Conservation (phyloP, 2,113 vertebrate genomes). For the Carassius gibelio region DNA sequence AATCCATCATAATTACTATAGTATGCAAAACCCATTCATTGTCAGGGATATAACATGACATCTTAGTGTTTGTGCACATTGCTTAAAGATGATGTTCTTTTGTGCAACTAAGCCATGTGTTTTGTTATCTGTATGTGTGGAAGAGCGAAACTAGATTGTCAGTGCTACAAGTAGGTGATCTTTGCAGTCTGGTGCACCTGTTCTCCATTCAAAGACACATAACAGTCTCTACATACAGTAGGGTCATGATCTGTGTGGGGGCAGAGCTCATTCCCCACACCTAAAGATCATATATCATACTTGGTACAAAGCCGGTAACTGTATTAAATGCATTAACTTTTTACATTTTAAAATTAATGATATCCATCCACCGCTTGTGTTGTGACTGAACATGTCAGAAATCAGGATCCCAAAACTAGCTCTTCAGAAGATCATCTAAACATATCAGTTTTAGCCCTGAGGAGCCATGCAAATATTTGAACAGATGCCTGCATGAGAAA, state of each 20-base stretch:
- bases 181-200: conserved; percentile 3
- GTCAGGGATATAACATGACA: not conserved
- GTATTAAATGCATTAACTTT: no score
- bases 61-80: not conserved
- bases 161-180: not conserved
- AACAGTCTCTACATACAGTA: not conserved
- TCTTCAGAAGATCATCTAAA: no score
- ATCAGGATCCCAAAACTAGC: no score
- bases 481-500: no score
- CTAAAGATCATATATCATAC: conserved; percentile 9
- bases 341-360: no score
- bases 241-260: not conserved
- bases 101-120: not conserved
- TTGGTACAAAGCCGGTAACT: not conserved
- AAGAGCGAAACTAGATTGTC: conserved; percentile 16
- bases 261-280: not conserved
- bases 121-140: not conserved
- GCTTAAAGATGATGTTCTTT: not conserved
- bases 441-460: no score
- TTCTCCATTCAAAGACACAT: conserved; percentile 8
- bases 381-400: no score
- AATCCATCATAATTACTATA: not conserved
- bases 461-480: no score
- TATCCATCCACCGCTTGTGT: no score
- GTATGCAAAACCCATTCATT: not conserved